Evolutionary conservation across 2,888 invertebrate species (phyloP), one percentile per base, ranked within the genome.

Genomic region (Catocala nupta): DNA sequence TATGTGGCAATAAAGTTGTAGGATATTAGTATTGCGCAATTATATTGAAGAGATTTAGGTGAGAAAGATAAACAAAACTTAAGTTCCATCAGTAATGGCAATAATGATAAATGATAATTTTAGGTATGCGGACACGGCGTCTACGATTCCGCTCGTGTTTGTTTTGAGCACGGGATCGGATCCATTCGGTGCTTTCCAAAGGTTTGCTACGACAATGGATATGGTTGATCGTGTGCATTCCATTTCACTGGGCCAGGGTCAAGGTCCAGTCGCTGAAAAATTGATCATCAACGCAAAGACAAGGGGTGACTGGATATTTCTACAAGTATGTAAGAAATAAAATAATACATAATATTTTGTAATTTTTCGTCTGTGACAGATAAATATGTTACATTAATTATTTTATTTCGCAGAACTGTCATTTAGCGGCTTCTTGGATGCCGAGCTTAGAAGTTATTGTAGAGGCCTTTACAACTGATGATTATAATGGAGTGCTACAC

Each of bases 391-490:
- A 25, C 1, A 25, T 25, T 25, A 25, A 13, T 5, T 53, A n/a
- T 45, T 48, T 65, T 56, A 51, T 33, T 51, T 75, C 71, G 44
- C 95, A 98, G 95, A 99, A 99, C 86, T 98, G 98, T 80, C 99
- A 99, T 86, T 94, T 99, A 81, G 98, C 98, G 5, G 97, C 98
- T 0, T 98, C 98, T 0, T 99, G 99, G 98, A 98, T 99, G 98
- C 92, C 96, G 16, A 93, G 95, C 1, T 95, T 99, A 90, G 98
- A 99, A 87, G 92, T 96, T 67, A 95, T 98, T 39, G 96, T 98
- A 33, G 95, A 97, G 52, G 95, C 96, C 70, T 95, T 98, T 55
- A 1, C 16, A 16, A 94, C 95, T 0, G 95, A 96, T 68, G 96
- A 97, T 36, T 92, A 95, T 0, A 95, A 95, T 1, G 95, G 95